phyloP scores from a whole-genome alignment of 2,888 invertebrate species.

The Amblyjoppa proteus region DNA sequence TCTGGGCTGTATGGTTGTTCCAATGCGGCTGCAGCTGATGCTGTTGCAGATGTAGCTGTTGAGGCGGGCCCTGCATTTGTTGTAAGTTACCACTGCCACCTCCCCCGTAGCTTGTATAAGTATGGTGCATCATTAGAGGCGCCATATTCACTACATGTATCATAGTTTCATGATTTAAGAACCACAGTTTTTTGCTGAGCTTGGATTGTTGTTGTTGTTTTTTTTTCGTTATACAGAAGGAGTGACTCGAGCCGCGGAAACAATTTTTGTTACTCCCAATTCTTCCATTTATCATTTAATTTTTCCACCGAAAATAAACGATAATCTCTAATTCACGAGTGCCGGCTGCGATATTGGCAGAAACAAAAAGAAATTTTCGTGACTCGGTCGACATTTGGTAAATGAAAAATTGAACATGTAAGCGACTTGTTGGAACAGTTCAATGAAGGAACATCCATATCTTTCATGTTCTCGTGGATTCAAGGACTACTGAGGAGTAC shows the following conservation, averaged over 20 bases:
- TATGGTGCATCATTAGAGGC: slow-evolving; percentile 86
- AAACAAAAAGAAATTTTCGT: slow-evolving; percentile 69
- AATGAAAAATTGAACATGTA: slow-evolving; percentile 20
- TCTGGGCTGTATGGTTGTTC: slow-evolving; percentile 85
- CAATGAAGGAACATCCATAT: slow-evolving; percentile 61
- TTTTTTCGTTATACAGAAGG: slow-evolving; percentile 59
- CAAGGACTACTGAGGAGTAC: slow-evolving; percentile 38
- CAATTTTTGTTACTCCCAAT: slow-evolving; percentile 46
- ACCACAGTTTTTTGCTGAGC: slow-evolving; percentile 46
- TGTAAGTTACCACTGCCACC: slow-evolving; percentile 86
- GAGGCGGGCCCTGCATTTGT: slow-evolving; percentile 86
- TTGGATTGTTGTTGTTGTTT: slow-evolving; percentile 50
- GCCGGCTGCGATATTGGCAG: neutral
- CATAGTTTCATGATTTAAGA: slow-evolving; percentile 74
- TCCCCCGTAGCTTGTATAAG: slow-evolving; percentile 87
- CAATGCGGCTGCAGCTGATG: slow-evolving; percentile 85
- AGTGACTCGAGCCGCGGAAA: slow-evolving; percentile 78
- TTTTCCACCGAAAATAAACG: neutral
- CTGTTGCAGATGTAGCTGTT: slow-evolving; percentile 85
- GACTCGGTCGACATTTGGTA: slow-evolving; percentile 62
- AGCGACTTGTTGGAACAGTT: slow-evolving; percentile 23
- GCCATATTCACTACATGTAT: slow-evolving; percentile 85
- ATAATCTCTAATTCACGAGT: too few relatives aligned
- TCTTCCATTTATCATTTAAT: neutral
- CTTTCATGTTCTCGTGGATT: slow-evolving; percentile 56